phyloP scores from a whole-genome alignment of 2,888 invertebrate species.

The Epinotia bilunana region DNA sequence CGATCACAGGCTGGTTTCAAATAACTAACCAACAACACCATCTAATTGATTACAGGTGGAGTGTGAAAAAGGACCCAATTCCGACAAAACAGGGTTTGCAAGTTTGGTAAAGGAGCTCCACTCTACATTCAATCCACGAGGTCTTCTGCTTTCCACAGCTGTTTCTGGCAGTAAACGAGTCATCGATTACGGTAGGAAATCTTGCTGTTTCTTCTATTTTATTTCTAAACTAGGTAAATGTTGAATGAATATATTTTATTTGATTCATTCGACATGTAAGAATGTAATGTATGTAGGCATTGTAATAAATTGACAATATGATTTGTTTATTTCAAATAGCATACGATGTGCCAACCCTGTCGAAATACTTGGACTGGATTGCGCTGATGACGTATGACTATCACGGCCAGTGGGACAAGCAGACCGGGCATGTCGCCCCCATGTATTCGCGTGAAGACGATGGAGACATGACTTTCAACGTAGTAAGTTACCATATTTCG shows the following conservation, averaged over 20 bases:
- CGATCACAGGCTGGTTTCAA: not conserved
- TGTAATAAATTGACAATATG: too few relatives aligned
- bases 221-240: not conserved
- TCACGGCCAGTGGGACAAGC: constrained; percentile 96
- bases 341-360: constrained; percentile 91
- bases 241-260: not conserved
- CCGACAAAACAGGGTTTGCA: constrained; percentile 92
- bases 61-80: constrained; percentile 91
- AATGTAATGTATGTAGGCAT: too few relatives aligned
- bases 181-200: constrained; percentile 88
- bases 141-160: constrained; percentile 90
- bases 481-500: constrained; percentile 76
- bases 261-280: too few relatives aligned
- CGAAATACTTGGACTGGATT: constrained; percentile 93
- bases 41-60: constrained; percentile 83
- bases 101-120: constrained; percentile 90
- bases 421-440: constrained; percentile 95
- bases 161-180: constrained; percentile 94
- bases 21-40: not conserved
- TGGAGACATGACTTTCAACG: constrained; percentile 90
- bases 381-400: constrained; percentile 96
- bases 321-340: constrained; percentile 56
- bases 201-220: not conserved
- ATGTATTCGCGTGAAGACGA: constrained; percentile 91
- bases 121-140: constrained; percentile 88